These are phyloP conservation scores for Galerucella calmariensis DNA, from an alignment of 2,888 invertebrate species.

Conservation along the genomic window DNA sequence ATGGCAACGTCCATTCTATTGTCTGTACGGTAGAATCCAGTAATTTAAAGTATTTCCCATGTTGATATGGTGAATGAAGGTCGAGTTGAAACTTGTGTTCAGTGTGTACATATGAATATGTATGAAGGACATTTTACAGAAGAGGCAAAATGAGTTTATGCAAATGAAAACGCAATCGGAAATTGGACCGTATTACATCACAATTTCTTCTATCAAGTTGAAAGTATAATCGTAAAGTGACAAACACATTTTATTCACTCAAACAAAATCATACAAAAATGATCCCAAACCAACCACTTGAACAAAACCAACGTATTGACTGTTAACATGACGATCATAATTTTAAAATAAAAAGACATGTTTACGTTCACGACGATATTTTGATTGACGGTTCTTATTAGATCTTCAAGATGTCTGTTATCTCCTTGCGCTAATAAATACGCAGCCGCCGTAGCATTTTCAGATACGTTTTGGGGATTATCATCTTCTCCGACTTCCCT, in stretches of 20 bases:
- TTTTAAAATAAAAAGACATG: constrained; percentile 52
- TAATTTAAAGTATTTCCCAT: constrained; percentile 21
- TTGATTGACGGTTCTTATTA: constrained; percentile 46
- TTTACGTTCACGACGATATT: constrained; percentile 51
- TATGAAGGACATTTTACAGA: constrained; percentile 4
- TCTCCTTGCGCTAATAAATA: constrained; percentile 48
- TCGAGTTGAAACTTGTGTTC: constrained; percentile 13
- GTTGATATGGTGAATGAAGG: constrained; percentile 32
- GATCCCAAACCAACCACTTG: constrained; percentile 50
- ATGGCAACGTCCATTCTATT: constrained; percentile 3
- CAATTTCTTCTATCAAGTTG: too few species aligned
- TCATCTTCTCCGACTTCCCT: constrained; percentile 9
- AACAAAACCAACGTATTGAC: constrained; percentile 50
- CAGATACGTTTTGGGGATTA: constrained; percentile 21
- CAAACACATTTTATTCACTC: too few species aligned
- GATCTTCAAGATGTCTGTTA: constrained; percentile 46
- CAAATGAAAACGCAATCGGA: constrained; percentile 24
- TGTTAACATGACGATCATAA: constrained; percentile 52
- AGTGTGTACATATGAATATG: constrained; percentile 5
- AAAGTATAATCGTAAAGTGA: not conserved
- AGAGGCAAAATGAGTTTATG: constrained; percentile 24
- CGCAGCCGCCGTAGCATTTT: constrained; percentile 37
- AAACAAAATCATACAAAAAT: constrained; percentile 20
- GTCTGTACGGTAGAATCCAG: not conserved
- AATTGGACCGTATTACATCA: constrained; percentile 18